Conservation (phyloP, 2,888 invertebrate species). For the Cantharis rufa region DNA sequence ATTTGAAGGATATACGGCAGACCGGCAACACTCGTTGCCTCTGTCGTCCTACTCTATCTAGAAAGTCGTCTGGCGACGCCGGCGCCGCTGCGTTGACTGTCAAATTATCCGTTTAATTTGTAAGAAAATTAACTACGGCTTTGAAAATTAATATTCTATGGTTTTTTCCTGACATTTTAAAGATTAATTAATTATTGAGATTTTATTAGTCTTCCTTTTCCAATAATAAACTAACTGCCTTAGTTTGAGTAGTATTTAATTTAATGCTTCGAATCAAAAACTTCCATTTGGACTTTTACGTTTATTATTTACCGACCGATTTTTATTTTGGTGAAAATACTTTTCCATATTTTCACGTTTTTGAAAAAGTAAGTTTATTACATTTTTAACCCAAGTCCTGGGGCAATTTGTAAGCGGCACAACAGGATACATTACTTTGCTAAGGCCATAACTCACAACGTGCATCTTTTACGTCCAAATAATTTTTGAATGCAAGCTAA, state of each 20-base stretch:
- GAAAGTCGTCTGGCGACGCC: no score
- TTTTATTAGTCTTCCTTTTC: not conserved
- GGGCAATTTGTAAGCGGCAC: constrained; percentile 17
- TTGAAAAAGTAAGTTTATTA: constrained; percentile 5
- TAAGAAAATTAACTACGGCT: not conserved
- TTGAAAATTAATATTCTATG: not conserved
- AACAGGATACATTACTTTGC: constrained; percentile 19
- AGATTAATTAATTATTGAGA: not conserved
- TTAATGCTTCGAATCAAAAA: not conserved
- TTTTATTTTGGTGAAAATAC: not conserved
- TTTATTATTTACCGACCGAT: not conserved
- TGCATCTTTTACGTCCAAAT: constrained; percentile 9
- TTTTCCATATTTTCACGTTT: not conserved
- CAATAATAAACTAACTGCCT: not conserved
- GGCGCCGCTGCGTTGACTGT: no score
- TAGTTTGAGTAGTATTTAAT: not conserved
- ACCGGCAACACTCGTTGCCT: no score
- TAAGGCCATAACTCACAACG: constrained; percentile 7
- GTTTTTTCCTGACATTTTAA: not conserved
- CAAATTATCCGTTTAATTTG: not conserved
- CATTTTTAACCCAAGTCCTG: constrained; percentile 13
- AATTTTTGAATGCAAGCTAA: not conserved
- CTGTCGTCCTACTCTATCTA: no score
- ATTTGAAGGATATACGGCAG: no score
- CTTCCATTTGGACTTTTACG: not conserved